Evolutionary conservation across 2,797 vertebrate species (phyloP).

Genomic region (Danio kyathit): DNA sequence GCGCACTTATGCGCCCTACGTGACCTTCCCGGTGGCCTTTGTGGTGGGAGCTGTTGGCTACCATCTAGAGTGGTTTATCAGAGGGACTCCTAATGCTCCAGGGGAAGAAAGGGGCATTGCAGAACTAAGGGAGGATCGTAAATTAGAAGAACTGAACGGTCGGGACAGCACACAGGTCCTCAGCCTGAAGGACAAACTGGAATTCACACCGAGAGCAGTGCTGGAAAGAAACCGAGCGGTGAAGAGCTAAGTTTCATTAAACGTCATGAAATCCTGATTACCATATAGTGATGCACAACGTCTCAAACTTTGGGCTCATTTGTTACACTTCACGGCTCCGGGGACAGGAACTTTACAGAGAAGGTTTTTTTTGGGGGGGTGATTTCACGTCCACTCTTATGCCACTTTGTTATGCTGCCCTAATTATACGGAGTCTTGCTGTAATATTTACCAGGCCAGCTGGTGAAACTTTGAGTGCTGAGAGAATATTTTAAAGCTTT

Average conservation of each 20-base stretch:
- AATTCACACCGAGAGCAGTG: constrained; percentile 93
- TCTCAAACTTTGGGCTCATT: constrained; percentile 1
- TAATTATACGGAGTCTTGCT: constrained; percentile 33
- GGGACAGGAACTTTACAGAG: background rate
- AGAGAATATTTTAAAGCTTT: constrained; percentile 14
- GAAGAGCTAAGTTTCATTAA: constrained; percentile 79
- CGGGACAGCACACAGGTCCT: constrained; percentile 91
- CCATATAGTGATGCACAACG: background rate
- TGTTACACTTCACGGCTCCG: background rate
- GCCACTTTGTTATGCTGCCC: background rate
- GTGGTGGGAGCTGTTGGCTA: constrained; percentile 96
- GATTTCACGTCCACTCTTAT: background rate
- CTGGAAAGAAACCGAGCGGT: constrained; percentile 92
- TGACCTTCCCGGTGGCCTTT: constrained; percentile 96
- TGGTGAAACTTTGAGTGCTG: constrained; percentile 7
- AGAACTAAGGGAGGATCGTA: constrained; percentile 92
- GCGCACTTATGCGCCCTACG: constrained; percentile 92
- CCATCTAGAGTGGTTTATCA: constrained; percentile 92
- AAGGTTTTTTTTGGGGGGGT: background rate
- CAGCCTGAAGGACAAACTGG: constrained; percentile 94
- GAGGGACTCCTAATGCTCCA: constrained; percentile 81
- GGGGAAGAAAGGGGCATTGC: constrained; percentile 87
- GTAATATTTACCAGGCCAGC: constrained; percentile 7
- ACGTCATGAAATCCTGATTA: background rate
- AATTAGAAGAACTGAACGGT: constrained; percentile 88